phyloP scores from a whole-genome alignment of 2,113 vertebrate genomes.

The Rafetus swinhoei region DNA sequence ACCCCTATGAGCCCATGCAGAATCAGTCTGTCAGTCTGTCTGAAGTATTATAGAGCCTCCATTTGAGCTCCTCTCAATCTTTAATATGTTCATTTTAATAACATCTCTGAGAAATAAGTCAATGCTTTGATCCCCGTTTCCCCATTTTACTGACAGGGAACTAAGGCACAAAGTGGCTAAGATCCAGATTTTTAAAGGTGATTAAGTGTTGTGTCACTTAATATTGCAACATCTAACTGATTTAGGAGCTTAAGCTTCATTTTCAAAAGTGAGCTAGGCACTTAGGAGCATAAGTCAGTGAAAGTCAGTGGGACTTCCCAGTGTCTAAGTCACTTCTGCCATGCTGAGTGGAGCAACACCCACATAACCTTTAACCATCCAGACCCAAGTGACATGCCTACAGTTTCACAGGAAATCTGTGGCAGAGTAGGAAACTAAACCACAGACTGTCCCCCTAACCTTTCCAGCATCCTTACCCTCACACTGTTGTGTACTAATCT shows the following conservation, averaged over 20 bases:
- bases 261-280: not conserved
- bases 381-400: not conserved
- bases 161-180: not conserved
- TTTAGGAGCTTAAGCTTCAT: not conserved
- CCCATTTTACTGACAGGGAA: not conserved
- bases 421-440: not conserved
- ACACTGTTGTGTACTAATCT: not conserved
- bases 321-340: not conserved
- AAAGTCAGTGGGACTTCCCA: not conserved
- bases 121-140: not conserved
- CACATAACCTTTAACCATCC: not conserved
- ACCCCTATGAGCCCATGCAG: not conserved
- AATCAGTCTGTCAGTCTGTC: not conserved
- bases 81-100: not conserved
- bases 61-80: not conserved
- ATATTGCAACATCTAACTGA: not conserved
- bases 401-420: not conserved
- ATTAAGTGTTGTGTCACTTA: not conserved
- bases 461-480: not conserved
- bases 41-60: not conserved
- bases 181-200: not conserved
- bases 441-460: not conserved
- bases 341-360: not conserved
- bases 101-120: not conserved
- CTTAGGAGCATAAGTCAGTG: not conserved